These are phyloP conservation scores for Andrena bucephala DNA, from an alignment of 2,888 invertebrate species.

Conservation along the genomic window DNA sequence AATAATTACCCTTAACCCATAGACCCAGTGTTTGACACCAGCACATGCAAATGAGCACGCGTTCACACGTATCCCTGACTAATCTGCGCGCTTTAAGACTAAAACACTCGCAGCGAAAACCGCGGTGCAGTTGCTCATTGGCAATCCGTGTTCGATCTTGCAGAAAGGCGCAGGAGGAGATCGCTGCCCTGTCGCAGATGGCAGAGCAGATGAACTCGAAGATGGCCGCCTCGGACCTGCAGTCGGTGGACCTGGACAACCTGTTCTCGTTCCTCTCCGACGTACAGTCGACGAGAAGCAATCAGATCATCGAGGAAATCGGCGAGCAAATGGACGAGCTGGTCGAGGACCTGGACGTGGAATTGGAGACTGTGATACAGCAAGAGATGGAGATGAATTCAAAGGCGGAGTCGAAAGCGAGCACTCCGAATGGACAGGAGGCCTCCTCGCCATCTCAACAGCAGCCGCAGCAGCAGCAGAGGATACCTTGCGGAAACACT, in stretches of 20 bases:
- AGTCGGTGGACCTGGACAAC: slow-evolving; percentile 95
- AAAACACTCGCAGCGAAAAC: background rate
- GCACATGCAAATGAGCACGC: slow-evolving; percentile 22
- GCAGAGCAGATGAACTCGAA: slow-evolving; percentile 90
- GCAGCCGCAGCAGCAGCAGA: slow-evolving; percentile 62
- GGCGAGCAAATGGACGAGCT: slow-evolving; percentile 94
- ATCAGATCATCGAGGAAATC: slow-evolving; percentile 92
- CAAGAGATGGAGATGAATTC: slow-evolving; percentile 86
- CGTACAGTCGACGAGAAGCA: slow-evolving; percentile 88
- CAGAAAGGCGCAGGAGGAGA: slow-evolving; percentile 89
- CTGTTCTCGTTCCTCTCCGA: slow-evolving; percentile 96
- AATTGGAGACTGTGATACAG: slow-evolving; percentile 89
- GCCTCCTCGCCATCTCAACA: slow-evolving; percentile 34
- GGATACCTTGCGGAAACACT: slow-evolving; percentile 70
- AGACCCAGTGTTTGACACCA: slow-evolving; percentile 13
- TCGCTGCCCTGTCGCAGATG: slow-evolving; percentile 90
- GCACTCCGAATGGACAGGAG: slow-evolving; percentile 72
- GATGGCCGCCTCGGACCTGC: slow-evolving; percentile 86
- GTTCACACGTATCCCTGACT: slow-evolving; percentile 7
- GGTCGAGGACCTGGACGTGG: slow-evolving; percentile 93
- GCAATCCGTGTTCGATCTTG: slow-evolving; percentile 73
- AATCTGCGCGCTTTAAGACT: slow-evolving; percentile 35
- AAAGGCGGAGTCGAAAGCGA: slow-evolving; percentile 70
- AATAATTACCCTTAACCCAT: slow-evolving; percentile 42
- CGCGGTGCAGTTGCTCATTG: background rate